These are phyloP conservation scores for Epizoanthus scotinus DNA, from an alignment of 92 coral and sea anemone genomes.

Conservation along the genomic window DNA sequence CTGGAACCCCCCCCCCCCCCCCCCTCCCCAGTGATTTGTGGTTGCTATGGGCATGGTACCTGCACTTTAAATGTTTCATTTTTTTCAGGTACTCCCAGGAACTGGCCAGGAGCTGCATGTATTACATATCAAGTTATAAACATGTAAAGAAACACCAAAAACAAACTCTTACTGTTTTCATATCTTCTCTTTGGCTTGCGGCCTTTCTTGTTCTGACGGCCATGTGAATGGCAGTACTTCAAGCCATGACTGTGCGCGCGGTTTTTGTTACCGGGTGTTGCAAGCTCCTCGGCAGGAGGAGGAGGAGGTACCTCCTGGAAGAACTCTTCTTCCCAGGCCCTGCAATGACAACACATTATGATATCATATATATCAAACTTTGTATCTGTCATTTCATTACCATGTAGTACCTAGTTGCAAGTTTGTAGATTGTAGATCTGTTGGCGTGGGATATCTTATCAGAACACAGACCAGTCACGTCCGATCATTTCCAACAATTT, in stretches of 20 bases:
- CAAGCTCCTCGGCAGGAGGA: conserved; percentile 22
- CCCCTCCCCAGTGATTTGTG: too few species aligned
- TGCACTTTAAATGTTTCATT: too few species aligned
- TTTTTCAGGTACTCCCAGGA: too few species aligned
- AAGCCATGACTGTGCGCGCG: conserved; percentile 51
- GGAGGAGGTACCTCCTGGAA: conserved; percentile 26
- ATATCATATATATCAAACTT: neutral
- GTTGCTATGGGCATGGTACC: too few species aligned
- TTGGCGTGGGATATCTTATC: too few species aligned
- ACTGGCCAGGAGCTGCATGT: too few species aligned
- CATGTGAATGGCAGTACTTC: conserved; percentile 57
- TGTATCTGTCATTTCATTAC: neutral
- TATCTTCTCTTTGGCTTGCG: conserved; percentile 72
- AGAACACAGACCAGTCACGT: too few species aligned
- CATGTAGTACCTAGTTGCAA: too few species aligned
- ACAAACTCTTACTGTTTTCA: conserved; percentile 82
- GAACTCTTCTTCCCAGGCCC: conserved; percentile 63
- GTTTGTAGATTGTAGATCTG: too few species aligned
- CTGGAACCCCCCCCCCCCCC: too few species aligned
- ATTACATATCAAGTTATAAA: neutral
- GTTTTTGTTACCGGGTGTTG: conserved; percentile 35
- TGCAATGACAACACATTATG: neutral
- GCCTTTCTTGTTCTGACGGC: conserved; percentile 68
- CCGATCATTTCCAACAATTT: too few species aligned
- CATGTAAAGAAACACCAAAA: neutral